Conservation (phyloP, 2,888 invertebrate genomes). For the Peribatodes rhomboidaria region DNA sequence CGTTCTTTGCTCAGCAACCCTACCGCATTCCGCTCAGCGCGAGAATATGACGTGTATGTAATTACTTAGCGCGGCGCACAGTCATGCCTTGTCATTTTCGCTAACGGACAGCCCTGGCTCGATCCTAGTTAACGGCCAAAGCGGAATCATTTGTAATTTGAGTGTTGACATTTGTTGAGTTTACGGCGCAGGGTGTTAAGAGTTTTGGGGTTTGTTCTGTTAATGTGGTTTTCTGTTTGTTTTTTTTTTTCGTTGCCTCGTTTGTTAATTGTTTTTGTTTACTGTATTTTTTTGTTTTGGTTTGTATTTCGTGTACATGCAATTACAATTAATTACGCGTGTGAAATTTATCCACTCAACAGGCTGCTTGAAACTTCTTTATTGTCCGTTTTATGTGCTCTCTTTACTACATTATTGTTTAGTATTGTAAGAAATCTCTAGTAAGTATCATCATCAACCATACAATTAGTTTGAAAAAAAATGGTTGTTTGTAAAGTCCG, state of each 20-base stretch:
- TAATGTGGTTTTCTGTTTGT: conserved; percentile 3
- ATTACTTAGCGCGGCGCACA: conserved; percentile 80
- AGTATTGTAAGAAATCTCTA: too few relatives aligned
- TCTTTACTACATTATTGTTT: too few relatives aligned
- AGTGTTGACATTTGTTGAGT: conserved; percentile 56
- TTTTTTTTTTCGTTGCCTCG: background rate
- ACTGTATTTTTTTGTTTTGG: too few relatives aligned
- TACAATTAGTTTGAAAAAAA: too few relatives aligned
- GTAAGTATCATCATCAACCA: too few relatives aligned
- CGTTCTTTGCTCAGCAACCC: conserved; percentile 29
- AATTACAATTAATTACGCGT: too few relatives aligned
- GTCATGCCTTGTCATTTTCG: conserved; percentile 84
- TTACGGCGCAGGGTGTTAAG: conserved; percentile 38
- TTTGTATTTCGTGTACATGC: too few relatives aligned
- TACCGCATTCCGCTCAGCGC: conserved; percentile 60
- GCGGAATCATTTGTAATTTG: conserved; percentile 63
- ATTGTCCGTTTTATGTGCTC: too few relatives aligned
- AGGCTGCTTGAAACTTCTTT: too few relatives aligned
- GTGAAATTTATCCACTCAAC: too few relatives aligned
- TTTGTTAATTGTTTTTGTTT: too few relatives aligned
- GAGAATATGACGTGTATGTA: conserved; percentile 79
- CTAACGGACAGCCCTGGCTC: conserved; percentile 56
- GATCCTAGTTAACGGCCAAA: conserved; percentile 53
- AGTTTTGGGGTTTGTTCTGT: conserved; percentile 19
- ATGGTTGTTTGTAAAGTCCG: too few relatives aligned